Evolutionary conservation across 2,797 vertebrate species (phyloP).

Genomic region (Pyrocephalus nanus): DNA sequence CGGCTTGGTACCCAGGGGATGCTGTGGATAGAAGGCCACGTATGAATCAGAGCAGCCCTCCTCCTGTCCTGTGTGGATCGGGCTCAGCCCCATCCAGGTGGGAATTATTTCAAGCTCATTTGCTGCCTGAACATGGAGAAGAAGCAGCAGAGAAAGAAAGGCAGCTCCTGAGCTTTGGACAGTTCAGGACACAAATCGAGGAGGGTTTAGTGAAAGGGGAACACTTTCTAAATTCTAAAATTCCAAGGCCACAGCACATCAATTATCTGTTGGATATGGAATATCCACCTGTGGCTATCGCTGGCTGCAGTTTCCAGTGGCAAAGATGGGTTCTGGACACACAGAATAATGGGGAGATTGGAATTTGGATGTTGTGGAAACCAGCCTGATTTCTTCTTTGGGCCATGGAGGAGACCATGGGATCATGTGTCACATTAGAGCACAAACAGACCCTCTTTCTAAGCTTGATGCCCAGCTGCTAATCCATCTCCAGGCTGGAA

Average conservation of each 20-base stretch:
- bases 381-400: background rate
- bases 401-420: too few species aligned
- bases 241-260: too few species aligned
- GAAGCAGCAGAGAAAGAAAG: background rate
- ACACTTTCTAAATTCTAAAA: background rate
- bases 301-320: background rate
- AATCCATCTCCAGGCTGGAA: too few species aligned
- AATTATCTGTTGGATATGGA: background rate
- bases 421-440: too few species aligned
- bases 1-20: background rate
- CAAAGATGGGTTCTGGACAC: background rate
- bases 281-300: background rate
- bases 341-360: background rate
- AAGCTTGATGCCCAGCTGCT: too few species aligned
- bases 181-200: background rate
- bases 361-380: background rate
- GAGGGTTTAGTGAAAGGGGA: background rate
- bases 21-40: background rate
- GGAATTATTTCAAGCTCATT: constrained; percentile 12
- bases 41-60: background rate
- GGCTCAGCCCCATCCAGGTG: background rate
- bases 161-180: background rate
- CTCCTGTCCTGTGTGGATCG: background rate
- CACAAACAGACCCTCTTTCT: too few species aligned
- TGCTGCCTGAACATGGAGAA: background rate